Base-by-base conservation (phyloP, 2,113 vertebrate genomes). In the Lota lota region DNA sequence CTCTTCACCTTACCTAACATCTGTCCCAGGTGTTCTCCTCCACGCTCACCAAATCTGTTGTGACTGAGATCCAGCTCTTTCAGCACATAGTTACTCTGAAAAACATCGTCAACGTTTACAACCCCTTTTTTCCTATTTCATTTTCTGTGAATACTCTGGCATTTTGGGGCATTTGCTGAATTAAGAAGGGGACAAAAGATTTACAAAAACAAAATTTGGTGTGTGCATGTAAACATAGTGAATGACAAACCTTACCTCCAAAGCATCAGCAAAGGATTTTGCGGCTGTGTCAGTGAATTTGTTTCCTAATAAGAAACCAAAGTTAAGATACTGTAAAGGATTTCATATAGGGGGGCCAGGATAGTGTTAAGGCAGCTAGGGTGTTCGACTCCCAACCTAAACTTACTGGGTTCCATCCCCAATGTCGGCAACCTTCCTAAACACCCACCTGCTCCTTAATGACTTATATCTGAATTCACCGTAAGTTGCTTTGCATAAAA, bases 31-130 rank as follows among this genome's bases (percentile, higher is more conserved):
- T 90, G 24, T 33, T 93, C 88, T 64, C 91, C 91, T 86, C 79
- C 90, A 62, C 71, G 75, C 0, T 91, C 84, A 69, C 77, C 80
- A 79, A 94, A 88, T 0, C 83, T 61, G 67, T 93, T 94, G 90
- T 93, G 84, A 72, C 93, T 94, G 63, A 95, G 90, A 74, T 94
- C 90, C 81, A 96, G 74, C 3, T 87, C 76, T 71, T 80, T 93
- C 61, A 94, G 36, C 82, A 77, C 69, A 69, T 80, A 88, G 83
- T 94, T 90, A 62, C 11, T 33, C 90, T 94, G 58, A 56, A 33
- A 33, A 33, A 33, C 7, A 33, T 3, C 28, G 4, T 33, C 7
- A 1, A 33, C 28, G 28, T 33, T 33, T 33, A 33, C 28, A 33
- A 24, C 28, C 28, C 28, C 0, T 4, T 33, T 33, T 33, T 33